Percentiles rank a stretch among this genome's conserved stretches.
Conservation (phyloP, 1,140 invertebrate genomes). For the Venustaconcha ellipsiformis region DNA sequence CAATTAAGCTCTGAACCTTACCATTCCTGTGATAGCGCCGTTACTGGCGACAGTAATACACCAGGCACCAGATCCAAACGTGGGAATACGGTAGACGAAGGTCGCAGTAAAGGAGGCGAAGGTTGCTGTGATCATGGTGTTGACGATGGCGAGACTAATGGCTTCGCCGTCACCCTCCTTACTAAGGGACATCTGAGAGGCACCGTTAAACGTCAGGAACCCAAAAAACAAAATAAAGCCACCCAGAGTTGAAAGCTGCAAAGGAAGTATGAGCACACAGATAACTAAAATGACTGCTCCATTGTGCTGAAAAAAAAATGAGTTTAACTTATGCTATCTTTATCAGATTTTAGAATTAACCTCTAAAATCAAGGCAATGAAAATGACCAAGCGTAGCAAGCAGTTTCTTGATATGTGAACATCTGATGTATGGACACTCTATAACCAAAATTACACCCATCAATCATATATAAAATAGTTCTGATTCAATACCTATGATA, state of each 20-base stretch:
- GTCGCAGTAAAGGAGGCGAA: slow-evolving; percentile 69
- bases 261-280: background rate
- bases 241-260: slow-evolving; percentile 72
- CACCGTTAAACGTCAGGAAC: slow-evolving; percentile 76
- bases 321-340: no score
- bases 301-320: no score
- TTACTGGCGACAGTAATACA: slow-evolving; percentile 72
- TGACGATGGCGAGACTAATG: slow-evolving; percentile 70
- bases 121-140: slow-evolving; percentile 72
- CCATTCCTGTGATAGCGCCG: slow-evolving; percentile 73
- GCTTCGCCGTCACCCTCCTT: slow-evolving; percentile 48
- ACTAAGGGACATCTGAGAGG: slow-evolving; percentile 71
- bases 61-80: slow-evolving; percentile 11
- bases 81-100: slow-evolving; percentile 36
- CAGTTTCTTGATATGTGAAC: no score
- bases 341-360: no score
- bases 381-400: no score
- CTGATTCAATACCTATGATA: no score
- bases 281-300: no score
- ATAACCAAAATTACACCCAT: no score
- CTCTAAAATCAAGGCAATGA: no score
- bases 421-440: no score
- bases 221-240: slow-evolving; percentile 75
- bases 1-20: slow-evolving; percentile 31
- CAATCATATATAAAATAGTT: no score